A percentile compares a stretch with the other conserved stretches of the same genome.
These are phyloP conservation scores for Tribolium madens DNA, from an alignment of 1,140 invertebrate genomes.

Conservation along the genomic window DNA sequence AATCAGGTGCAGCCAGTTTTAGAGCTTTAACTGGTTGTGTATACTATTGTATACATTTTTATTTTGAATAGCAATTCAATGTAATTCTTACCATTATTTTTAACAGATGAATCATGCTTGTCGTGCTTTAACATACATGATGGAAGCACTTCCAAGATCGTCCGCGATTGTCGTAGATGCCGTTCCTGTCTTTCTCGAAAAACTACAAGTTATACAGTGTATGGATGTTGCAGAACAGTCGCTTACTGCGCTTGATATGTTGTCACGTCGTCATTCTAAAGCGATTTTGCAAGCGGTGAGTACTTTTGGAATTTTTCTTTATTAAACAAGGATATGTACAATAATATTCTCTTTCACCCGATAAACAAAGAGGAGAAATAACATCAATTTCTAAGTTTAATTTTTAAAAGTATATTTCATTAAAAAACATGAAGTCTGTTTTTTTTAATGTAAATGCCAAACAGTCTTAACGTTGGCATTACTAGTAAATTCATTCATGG, in stretches of 20 bases:
- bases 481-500: too few species aligned
- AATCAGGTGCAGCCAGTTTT: constrained; percentile 56
- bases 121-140: constrained; percentile 98
- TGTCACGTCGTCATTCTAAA: constrained; percentile 96
- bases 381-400: too few species aligned
- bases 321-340: too few species aligned
- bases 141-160: constrained; percentile 97
- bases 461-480: too few species aligned
- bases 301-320: too few species aligned
- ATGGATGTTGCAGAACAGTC: constrained; percentile 99
- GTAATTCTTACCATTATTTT: constrained; percentile 47
- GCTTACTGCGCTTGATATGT: constrained; percentile 95
- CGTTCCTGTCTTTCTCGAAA: constrained; percentile 94
- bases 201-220: constrained; percentile 97
- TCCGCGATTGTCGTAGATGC: constrained; percentile 97
- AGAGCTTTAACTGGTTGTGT: constrained; percentile 55
- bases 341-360: too few species aligned
- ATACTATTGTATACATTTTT: constrained; percentile 56
- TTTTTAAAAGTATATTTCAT: too few species aligned
- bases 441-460: too few species aligned
- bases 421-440: too few species aligned
- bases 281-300: constrained; percentile 93
- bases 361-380: too few species aligned
- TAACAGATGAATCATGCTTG: constrained; percentile 97
- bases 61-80: neutral